Evolutionary conservation across 2,797 vertebrate genomes (phyloP).

Genomic region (Rallus crepitans): DNA sequence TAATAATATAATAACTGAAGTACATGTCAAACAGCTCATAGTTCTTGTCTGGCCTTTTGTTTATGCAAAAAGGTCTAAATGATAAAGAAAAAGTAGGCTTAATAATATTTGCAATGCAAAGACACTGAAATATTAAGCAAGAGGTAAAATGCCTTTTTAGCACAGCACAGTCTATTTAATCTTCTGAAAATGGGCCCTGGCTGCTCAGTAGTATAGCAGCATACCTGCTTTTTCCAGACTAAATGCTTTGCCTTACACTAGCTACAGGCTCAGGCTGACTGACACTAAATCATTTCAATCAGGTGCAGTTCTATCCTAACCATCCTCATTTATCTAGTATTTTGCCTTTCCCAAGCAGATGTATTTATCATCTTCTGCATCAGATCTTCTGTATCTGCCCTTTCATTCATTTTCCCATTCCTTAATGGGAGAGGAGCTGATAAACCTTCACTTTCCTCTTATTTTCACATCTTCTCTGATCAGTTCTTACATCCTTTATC

Average conservation of each 20-base stretch:
- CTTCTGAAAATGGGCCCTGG: background rate
- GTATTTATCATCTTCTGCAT: background rate
- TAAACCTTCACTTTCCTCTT: background rate
- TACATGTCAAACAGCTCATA: background rate
- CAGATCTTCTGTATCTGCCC: background rate
- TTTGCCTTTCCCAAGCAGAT: background rate
- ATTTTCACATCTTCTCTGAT: background rate
- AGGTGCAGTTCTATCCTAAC: background rate
- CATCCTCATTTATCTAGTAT: background rate
- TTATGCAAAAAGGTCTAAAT: background rate
- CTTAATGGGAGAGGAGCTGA: background rate
- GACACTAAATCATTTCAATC: background rate
- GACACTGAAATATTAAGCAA: background rate
- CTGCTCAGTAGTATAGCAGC: background rate
- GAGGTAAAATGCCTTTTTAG: background rate
- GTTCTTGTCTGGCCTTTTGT: background rate
- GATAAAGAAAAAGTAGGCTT: background rate
- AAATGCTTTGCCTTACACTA: background rate
- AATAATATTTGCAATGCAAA: background rate
- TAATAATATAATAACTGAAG: background rate
- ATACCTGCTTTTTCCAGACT: background rate
- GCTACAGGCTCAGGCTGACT: background rate
- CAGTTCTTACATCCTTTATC: background rate
- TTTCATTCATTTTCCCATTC: background rate
- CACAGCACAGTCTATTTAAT: background rate